Percentiles rank a stretch among this genome's conserved stretches.
These are phyloP conservation scores for Nysson spinosus DNA, from an alignment of 2,888 invertebrate genomes.

Conservation along the genomic window DNA sequence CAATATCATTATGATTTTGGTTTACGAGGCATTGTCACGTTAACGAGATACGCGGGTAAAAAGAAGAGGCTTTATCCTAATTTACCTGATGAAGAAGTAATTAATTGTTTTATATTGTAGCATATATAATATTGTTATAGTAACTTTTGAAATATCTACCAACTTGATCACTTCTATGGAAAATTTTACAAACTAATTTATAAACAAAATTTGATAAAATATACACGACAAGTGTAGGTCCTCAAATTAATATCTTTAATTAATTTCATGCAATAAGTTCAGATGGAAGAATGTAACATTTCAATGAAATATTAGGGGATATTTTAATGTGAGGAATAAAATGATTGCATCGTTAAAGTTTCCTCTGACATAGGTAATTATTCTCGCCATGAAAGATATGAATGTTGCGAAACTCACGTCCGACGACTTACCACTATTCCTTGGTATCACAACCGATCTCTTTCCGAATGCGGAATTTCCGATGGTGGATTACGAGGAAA, in stretches of 20 bases:
- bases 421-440: conserved; percentile 91
- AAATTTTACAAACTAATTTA: no score
- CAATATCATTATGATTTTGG: conserved; percentile 96
- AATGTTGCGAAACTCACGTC: conserved; percentile 91
- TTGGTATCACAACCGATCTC: conserved; percentile 91
- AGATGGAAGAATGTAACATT: no score
- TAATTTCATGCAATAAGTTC: no score
- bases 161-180: no score
- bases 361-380: conserved; percentile 79
- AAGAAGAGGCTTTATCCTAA: conserved; percentile 85
- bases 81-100: conserved; percentile 87
- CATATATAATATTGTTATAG: no score
- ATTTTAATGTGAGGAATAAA: conserved; percentile 6
- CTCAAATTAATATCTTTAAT: no score
- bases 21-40: conserved; percentile 90
- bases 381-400: conserved; percentile 94
- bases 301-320: not conserved
- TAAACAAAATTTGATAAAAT: no score
- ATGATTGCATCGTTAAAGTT: conserved; percentile 3
- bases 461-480: conserved; percentile 89
- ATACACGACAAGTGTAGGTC: no score
- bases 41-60: conserved; percentile 90
- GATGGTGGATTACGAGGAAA: conserved; percentile 87
- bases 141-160: no score
- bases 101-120: not conserved